Evolutionary conservation across 2,113 vertebrate genomes (phyloP).

Genomic region (Cardinalis cardinalis): DNA sequence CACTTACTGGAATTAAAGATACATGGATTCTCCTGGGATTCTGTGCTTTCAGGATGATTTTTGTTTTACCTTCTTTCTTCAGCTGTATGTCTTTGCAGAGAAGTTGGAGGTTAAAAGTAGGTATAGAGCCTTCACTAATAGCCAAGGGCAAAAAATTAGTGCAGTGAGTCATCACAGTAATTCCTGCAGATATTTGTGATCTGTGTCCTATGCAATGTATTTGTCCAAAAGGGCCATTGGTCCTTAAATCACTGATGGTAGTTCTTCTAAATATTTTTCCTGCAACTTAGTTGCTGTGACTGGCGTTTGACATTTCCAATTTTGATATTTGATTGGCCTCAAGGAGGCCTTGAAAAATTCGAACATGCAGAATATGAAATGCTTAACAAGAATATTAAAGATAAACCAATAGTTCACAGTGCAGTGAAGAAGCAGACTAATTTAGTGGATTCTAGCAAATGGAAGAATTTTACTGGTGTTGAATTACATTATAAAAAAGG

Average conservation of each 20-base stretch:
- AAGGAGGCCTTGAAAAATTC: neutral
- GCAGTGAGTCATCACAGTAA: neutral
- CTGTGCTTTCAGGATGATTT: neutral
- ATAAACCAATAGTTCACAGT: neutral
- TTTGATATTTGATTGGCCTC: neutral
- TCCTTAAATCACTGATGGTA: neutral
- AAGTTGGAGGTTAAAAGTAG: neutral
- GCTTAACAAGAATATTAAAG: neutral
- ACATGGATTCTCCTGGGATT: neutral
- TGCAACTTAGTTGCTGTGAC: neutral
- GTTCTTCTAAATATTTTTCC: neutral
- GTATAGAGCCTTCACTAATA: neutral
- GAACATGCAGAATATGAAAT: neutral
- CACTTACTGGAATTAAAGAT: slow-evolving; percentile 23
- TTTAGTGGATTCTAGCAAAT: neutral
- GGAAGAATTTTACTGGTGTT: neutral
- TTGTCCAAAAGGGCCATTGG: neutral
- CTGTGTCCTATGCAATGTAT: neutral
- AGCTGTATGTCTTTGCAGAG: neutral
- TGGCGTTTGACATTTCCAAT: slow-evolving; percentile 19
- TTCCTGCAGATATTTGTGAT: neutral
- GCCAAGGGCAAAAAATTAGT: neutral
- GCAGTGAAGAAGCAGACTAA: neutral
- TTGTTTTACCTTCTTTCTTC: neutral
- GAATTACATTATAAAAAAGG: neutral